Conservation (phyloP, 2,888 invertebrate genomes). For the Drosophila merina region DNA sequence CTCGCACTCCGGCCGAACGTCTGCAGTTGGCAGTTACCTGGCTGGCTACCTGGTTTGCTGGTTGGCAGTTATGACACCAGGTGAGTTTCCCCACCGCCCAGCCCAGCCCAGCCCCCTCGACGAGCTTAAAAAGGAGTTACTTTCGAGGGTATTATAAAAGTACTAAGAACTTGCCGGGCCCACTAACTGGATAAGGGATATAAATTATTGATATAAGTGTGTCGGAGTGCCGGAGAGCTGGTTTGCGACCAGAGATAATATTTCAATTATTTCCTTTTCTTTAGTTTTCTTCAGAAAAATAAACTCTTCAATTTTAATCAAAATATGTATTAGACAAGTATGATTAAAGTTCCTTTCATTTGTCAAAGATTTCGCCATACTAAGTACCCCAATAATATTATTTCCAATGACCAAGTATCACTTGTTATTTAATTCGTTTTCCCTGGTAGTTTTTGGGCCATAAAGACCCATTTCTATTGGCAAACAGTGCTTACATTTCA, state of each 20-base stretch:
- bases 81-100: conserved; percentile 11
- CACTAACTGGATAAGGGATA: conserved; percentile 30
- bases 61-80: conserved; percentile 42
- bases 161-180: conserved; percentile 28
- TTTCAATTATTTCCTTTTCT: conserved; percentile 3
- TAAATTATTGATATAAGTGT: conserved; percentile 26
- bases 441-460: conserved; percentile 1
- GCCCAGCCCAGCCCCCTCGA: no score
- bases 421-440: background rate
- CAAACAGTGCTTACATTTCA: conserved; percentile 10
- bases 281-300: background rate
- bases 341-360: background rate
- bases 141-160: conserved; percentile 30
- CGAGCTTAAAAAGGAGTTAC: conserved; percentile 28
- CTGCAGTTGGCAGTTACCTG: conserved; percentile 27
- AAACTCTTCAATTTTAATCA: background rate
- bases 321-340: background rate
- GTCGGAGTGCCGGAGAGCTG: background rate
- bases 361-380: background rate
- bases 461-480: background rate
- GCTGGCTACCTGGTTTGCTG: background rate
- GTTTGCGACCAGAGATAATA: background rate
- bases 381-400: background rate
- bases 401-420: background rate
- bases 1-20: conserved; percentile 30